Conservation (phyloP, 2,888 invertebrate genomes). For the Spilarctia lutea region DNA sequence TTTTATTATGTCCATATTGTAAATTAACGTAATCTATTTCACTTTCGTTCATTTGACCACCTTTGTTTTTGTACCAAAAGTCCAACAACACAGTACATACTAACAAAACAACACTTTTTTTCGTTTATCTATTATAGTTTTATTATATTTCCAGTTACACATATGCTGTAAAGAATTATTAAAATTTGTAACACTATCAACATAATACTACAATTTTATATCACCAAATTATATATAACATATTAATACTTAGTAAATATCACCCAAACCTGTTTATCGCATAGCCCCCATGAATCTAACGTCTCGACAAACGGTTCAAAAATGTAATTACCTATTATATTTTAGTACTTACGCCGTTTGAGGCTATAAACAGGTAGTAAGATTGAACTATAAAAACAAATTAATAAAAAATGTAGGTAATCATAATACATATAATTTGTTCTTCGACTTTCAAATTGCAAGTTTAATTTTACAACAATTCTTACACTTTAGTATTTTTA, state of each 20-base stretch:
- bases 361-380: too few relatives aligned
- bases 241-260: not conserved
- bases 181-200: not conserved
- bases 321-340: too few relatives aligned
- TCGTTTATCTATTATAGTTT: not conserved
- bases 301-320: too few relatives aligned
- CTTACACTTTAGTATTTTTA: not conserved
- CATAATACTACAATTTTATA: not conserved
- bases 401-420: too few relatives aligned
- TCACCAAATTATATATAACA: not conserved
- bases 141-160: not conserved
- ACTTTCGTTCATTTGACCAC: not conserved
- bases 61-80: too few relatives aligned
- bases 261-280: slow-evolving; percentile 6
- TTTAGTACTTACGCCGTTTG: too few relatives aligned
- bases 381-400: too few relatives aligned
- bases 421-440: too few relatives aligned
- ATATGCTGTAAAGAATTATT: not conserved
- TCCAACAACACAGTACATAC: too few relatives aligned
- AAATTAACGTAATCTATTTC: not conserved
- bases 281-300: too few relatives aligned
- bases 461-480: not conserved
- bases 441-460: not conserved
- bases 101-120: too few relatives aligned
- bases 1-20: not conserved